Evolutionary conservation across 2,113 vertebrate genomes (phyloP), one percentile per base, ranked within the genome.

Genomic region (Nerophis lumbriciformis): DNA sequence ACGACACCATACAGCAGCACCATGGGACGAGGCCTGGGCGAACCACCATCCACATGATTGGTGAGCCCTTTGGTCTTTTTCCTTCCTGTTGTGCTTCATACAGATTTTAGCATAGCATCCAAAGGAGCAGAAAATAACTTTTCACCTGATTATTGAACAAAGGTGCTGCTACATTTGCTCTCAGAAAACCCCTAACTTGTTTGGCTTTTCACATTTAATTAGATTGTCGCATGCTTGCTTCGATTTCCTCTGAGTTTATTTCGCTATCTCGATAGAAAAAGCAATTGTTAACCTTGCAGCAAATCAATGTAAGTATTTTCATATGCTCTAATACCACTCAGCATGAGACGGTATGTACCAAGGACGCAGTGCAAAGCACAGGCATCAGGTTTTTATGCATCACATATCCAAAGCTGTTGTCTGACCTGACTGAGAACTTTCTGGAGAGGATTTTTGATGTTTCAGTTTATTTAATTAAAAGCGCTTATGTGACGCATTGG

Each of bases 11-110:
- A 77, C 93, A 94, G 70, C 93, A 96, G 83, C 92, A 93, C 78
- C 94, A 92, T 85, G 93, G 94, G 81, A 93, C 93, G 79, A 89
- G 93, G 89, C 92, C 95, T 79, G 95, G 94, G 83, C 93, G 92
- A 82, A 92, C 85, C 75, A 80, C 85, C 63, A 71, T 90, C 53
- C 88, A 89, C 79, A 85, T 80, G 75, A 89, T 90, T 4, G 89
- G 89, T 89, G 77, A 88, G 85, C 78, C 55, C 38, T 14, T 42
- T 11, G 1, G 1, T n/a, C 13, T 15, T 35, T 28, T 53, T 11
- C 35, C 42, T 39, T 15, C n/a, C 36, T 57, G 19, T 51, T 61
- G 50, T 28, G 59, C 21, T 6, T 16, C 0, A 3, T 2, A 11
- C 8, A 8, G n/a, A 36, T 36, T 45, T 64, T 37, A 48, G 6